A percentile compares a stretch with the other conserved stretches of the same genome.
These are phyloP conservation scores for Ernsta delagoae DNA, from an alignment of 2,888 invertebrate genomes.

Conservation along the genomic window DNA sequence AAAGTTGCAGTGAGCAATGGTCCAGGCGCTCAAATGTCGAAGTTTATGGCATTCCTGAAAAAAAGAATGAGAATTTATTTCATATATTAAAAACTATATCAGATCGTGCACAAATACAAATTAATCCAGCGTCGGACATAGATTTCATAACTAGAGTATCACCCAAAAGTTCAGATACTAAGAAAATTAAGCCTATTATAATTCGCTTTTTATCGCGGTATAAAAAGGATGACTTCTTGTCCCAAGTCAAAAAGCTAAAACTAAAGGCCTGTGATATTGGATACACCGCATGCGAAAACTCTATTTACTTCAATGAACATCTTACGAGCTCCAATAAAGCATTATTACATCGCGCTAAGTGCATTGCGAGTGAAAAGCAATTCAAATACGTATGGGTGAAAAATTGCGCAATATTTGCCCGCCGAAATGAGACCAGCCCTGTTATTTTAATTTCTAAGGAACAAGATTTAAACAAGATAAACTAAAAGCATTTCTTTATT, in stretches of 20 bases:
- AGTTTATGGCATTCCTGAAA: not conserved
- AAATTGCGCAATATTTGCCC: slow-evolving; percentile 6
- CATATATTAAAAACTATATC: not conserved
- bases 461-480: slow-evolving; percentile 15
- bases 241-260: not conserved
- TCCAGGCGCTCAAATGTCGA: not conserved
- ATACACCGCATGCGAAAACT: not conserved
- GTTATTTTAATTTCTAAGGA: not conserved
- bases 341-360: not conserved
- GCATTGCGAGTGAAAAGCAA: not conserved
- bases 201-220: not conserved
- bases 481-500: not conserved
- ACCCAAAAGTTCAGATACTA: not conserved
- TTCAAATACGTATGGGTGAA: slow-evolving; percentile 7
- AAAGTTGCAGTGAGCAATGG: slow-evolving; percentile 1
- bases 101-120: not conserved
- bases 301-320: slow-evolving; percentile 7
- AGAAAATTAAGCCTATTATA: not conserved
- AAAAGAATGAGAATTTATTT: not conserved
- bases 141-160: slow-evolving; percentile 1
- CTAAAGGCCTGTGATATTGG: slow-evolving; percentile 6
- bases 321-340: slow-evolving; percentile 7
- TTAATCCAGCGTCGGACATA: not conserved
- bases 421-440: slow-evolving; percentile 8
- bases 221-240: slow-evolving; percentile 1